These are phyloP conservation scores for Grus americana DNA, from an alignment of 2,113 vertebrate species.

Conservation along the genomic window DNA sequence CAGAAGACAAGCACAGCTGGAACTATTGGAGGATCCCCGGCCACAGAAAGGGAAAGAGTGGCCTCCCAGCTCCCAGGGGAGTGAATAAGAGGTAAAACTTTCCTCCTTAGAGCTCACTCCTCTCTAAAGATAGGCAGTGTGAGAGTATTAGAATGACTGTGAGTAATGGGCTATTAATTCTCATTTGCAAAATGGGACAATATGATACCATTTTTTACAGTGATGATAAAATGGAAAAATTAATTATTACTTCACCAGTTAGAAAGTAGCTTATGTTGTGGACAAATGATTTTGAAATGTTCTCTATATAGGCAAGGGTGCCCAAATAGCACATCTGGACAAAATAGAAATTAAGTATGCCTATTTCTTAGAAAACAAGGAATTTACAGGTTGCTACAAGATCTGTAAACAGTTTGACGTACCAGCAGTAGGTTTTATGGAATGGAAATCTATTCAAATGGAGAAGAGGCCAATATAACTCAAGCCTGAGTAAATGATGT, in stretches of 20 bases:
- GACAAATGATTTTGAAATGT: constrained; percentile 50
- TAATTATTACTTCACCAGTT: constrained; percentile 66
- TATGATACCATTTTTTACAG: constrained; percentile 58
- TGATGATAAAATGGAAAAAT: constrained; percentile 44
- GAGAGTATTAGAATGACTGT: constrained; percentile 65
- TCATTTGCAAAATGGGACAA: constrained; percentile 68
- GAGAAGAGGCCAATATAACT: background rate
- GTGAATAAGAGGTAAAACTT: background rate
- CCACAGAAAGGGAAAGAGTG: background rate
- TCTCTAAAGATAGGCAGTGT: constrained; percentile 57
- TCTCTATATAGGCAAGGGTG: background rate
- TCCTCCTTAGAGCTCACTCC: background rate
- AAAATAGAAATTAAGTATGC: background rate
- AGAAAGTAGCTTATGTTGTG: constrained; percentile 48
- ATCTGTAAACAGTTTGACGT: background rate
- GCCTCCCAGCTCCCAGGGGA: background rate
- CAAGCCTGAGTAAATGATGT: background rate
- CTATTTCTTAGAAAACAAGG: background rate
- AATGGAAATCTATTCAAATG: background rate
- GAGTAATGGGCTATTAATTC: constrained; percentile 76
- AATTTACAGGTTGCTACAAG: background rate
- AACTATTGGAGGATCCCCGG: background rate
- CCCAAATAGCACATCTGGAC: constrained; percentile 41
- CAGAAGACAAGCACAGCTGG: background rate
- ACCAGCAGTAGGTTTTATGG: background rate